Evolutionary conservation across 2,113 vertebrate species (phyloP), one percentile per base, ranked within the genome.

Genomic region (Actenoides lindsayi): DNA sequence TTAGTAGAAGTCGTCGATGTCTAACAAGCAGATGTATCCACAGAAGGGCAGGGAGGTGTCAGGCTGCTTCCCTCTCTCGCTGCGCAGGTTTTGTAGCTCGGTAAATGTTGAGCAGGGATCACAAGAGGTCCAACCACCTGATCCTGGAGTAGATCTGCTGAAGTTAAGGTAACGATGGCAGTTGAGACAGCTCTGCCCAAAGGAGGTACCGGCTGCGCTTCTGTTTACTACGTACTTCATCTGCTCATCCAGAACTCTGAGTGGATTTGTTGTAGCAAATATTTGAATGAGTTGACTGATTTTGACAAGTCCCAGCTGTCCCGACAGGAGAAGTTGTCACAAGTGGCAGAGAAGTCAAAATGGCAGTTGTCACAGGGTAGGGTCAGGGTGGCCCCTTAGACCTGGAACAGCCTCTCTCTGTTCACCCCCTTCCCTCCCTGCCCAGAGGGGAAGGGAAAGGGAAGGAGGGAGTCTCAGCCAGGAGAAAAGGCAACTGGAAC

Each of bases 281-380:
- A 67, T 28, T 56, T 75, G 54, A 87, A 23, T 71, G 46, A 71
- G 31, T 46, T 48, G 59, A 87, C 65, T 83, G 80, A 71, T 41
- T 93, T 63, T 87, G 91, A 90, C 87, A 94, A 63, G 63, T 84
- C 79, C 76, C 91, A 87, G 87, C 89, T 89, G 57, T 79, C 79
- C 85, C 73, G 37, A 6, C 31, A 64, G 83, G 30, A 79, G n/a
- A 71, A 62, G 25, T 53, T 50, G 73, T 60, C 48, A 37, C 18
- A 7, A 12, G 2, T 77, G 73, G 44, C 69, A 50, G 51, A 80
- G 62, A 16, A 69, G 41, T 63, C 41, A 37, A 28, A 73, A 35
- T 0, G 1, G 7, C 1, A 13, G 30, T 46, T 46, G 46, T 46
- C 46, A 19, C 17, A 5, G 46, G 19, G 19, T 10, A 46, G 46